These are phyloP conservation scores for Ctenopoma kingsleyae DNA, from an alignment of 2,797 vertebrate species.

Conservation along the genomic window DNA sequence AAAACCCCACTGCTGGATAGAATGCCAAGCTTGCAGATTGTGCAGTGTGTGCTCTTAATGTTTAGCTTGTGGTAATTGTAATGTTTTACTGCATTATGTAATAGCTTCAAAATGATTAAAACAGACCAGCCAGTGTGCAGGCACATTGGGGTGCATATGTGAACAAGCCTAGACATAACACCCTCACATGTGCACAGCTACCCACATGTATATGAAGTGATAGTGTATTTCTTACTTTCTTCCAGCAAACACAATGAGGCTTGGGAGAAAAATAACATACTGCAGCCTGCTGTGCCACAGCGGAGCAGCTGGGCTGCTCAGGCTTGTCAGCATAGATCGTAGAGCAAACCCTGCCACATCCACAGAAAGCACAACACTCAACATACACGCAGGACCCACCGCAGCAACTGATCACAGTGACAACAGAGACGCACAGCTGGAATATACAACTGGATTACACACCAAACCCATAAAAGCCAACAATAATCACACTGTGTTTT, in stretches of 20 bases:
- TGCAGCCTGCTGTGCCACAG: constrained; percentile 54
- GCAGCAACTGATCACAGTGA: constrained; percentile 30
- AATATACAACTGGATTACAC: constrained; percentile 29
- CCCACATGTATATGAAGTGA: constrained; percentile 34
- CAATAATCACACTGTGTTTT: constrained; percentile 18
- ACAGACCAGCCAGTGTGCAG: constrained; percentile 64
- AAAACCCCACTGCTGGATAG: constrained; percentile 51
- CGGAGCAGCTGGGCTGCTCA: constrained; percentile 49
- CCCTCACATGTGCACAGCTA: constrained; percentile 16
- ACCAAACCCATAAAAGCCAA: constrained; percentile 13
- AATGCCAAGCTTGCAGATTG: constrained; percentile 66
- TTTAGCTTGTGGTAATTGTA: constrained; percentile 73
- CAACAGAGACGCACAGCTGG: constrained; percentile 11
- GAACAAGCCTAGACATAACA: constrained; percentile 64
- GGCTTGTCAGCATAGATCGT: constrained; percentile 57
- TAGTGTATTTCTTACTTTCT: constrained; percentile 57
- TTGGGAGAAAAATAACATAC: constrained; percentile 58
- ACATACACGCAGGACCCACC: constrained; percentile 26
- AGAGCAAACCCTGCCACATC: constrained; percentile 80
- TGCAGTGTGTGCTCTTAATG: constrained; percentile 61
- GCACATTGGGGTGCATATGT: constrained; percentile 41
- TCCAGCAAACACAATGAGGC: constrained; percentile 56
- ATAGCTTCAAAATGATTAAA: constrained; percentile 73
- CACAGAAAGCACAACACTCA: constrained; percentile 54
- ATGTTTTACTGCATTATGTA: constrained; percentile 81